Conservation (phyloP, 1,140 invertebrate species). For the Papilio helenus region DNA sequence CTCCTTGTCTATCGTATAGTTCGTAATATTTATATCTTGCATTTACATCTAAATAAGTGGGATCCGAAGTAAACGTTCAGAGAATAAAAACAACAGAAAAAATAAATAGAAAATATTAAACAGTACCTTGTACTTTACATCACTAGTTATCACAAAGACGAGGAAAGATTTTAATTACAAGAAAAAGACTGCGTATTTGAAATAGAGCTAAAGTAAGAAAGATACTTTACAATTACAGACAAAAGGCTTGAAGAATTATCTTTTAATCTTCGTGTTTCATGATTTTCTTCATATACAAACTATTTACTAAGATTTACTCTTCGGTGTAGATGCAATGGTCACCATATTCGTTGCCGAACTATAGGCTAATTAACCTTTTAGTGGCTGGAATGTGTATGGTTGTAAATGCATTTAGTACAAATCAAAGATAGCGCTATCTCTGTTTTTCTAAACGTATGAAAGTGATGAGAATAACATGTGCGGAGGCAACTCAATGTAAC, state of each 20-base stretch:
- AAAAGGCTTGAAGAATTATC: background rate
- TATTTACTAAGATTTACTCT: too few relatives aligned
- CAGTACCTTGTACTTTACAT: background rate
- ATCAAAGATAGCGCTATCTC: too few relatives aligned
- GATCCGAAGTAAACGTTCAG: background rate
- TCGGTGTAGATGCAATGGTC: too few relatives aligned
- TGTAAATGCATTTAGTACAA: too few relatives aligned
- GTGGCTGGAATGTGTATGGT: too few relatives aligned
- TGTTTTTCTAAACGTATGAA: background rate
- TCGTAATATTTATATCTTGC: background rate
- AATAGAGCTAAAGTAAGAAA: constrained; percentile 12
- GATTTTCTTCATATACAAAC: background rate
- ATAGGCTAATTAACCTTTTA: too few relatives aligned
- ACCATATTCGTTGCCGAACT: too few relatives aligned
- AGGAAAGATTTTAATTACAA: constrained; percentile 15
- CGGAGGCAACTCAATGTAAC: background rate
- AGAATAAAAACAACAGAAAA: background rate
- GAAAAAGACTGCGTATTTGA: constrained; percentile 11
- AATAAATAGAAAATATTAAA: background rate
- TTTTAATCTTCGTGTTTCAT: background rate
- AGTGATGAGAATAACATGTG: background rate
- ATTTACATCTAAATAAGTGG: background rate
- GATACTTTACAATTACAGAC: constrained; percentile 1
- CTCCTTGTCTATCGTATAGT: too few relatives aligned
- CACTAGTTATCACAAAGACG: constrained; percentile 5